Evolutionary conservation across 2,888 invertebrate genomes (phyloP).

Genomic region (Chymomyza fuscimana): DNA sequence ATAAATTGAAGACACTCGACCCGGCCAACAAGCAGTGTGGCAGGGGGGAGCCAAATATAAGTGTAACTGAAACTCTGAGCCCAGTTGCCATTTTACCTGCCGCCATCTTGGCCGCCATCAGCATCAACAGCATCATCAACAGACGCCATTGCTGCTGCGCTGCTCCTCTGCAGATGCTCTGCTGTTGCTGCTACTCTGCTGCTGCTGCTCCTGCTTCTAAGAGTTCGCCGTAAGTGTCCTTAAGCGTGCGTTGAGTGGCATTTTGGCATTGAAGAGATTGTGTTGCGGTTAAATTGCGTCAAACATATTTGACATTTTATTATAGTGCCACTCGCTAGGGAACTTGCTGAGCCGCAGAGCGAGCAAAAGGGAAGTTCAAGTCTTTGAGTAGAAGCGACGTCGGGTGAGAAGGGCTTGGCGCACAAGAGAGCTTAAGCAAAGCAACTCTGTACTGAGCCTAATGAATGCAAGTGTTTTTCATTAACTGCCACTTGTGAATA

Average conservation of each 20-base stretch:
- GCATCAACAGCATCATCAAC: no score
- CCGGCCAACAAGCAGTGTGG: neutral
- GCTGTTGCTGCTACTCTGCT: conserved; percentile 10
- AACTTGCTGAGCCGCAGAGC: conserved; percentile 11
- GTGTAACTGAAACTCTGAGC: conserved; percentile 40
- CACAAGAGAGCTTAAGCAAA: neutral
- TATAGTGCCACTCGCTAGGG: conserved; percentile 39
- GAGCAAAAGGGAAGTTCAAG: neutral
- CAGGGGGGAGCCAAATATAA: neutral
- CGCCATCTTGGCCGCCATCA: conserved; percentile 1
- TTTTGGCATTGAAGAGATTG: conserved; percentile 50
- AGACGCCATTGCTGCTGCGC: conserved; percentile 11
- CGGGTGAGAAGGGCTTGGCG: neutral
- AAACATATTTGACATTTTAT: conserved; percentile 75
- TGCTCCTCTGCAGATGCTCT: conserved; percentile 14
- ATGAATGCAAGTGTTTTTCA: conserved; percentile 67
- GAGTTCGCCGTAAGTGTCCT: conserved; percentile 57
- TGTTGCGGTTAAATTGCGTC: conserved; percentile 70
- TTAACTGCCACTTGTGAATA: conserved; percentile 71
- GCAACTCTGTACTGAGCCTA: neutral
- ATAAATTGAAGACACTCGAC: conserved; percentile 9
- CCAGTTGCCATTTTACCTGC: conserved; percentile 60
- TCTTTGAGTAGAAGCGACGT: neutral
- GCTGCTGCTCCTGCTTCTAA: neutral
- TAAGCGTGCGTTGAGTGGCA: conserved; percentile 61